phyloP scores from a whole-genome alignment of 2,888 invertebrate species.

The Sarcophaga rosellei region DNA sequence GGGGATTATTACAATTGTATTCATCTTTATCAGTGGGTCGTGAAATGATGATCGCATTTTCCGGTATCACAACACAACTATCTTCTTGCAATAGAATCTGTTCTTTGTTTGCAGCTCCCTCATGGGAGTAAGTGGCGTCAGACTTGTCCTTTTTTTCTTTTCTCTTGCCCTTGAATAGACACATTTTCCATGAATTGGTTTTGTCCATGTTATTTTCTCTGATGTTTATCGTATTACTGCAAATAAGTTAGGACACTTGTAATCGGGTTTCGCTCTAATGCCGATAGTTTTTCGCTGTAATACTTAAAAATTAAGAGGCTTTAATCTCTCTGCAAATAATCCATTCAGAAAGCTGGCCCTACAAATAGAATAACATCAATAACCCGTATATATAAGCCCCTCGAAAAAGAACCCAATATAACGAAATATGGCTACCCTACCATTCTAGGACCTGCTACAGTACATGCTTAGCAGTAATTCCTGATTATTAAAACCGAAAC shows the following conservation, averaged over 20 bases:
- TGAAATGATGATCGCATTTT: conserved; percentile 74
- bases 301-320: neutral
- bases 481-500: too few relatives aligned
- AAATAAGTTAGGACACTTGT: conserved; percentile 31
- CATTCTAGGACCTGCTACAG: too few relatives aligned
- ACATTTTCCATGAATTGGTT: conserved; percentile 76
- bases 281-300: conserved; percentile 28
- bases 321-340: too few relatives aligned
- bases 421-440: too few relatives aligned
- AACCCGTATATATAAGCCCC: too few relatives aligned
- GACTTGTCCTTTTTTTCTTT: conserved; percentile 77
- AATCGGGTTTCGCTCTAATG: too few relatives aligned
- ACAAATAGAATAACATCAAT: too few relatives aligned
- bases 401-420: too few relatives aligned
- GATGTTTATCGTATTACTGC: conserved; percentile 50
- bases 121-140: conserved; percentile 70
- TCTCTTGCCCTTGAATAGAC: conserved; percentile 74
- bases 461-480: too few relatives aligned
- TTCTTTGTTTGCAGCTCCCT: neutral
- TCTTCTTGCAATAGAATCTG: neutral
- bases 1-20: conserved; percentile 82
- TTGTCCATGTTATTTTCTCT: conserved; percentile 73
- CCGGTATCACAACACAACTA: neutral
- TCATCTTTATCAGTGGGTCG: conserved; percentile 77
- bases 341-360: too few relatives aligned